phyloP scores from a whole-genome alignment of 2,888 invertebrate genomes.

The Mayetiola destructor region DNA sequence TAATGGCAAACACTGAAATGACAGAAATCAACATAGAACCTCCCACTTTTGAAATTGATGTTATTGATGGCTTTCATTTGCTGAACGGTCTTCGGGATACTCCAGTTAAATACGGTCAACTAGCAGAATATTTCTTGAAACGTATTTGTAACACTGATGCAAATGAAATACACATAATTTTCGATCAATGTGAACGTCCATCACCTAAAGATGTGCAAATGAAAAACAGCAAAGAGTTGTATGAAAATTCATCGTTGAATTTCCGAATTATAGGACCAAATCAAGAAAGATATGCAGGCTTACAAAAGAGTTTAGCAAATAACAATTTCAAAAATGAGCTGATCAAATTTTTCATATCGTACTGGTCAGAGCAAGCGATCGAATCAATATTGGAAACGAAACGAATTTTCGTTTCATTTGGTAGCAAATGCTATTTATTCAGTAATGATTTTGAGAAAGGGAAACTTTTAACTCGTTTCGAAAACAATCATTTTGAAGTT shows the following conservation, averaged over 20 bases:
- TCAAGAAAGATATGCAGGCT: not conserved
- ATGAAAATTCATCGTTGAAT: not conserved
- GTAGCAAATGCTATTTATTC: not conserved
- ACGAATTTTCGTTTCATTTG: not conserved
- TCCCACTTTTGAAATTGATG: not conserved
- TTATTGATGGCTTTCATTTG: not conserved
- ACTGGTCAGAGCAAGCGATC: not conserved
- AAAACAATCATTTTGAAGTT: not conserved
- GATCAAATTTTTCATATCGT: not conserved
- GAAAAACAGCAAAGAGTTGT: not conserved
- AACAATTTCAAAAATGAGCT: not conserved
- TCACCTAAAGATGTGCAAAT: not conserved
- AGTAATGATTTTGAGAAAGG: not conserved
- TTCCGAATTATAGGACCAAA: not conserved
- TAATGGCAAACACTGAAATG: not conserved
- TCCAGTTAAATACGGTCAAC: not conserved
- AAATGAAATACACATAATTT: not conserved
- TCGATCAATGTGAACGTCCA: not conserved
- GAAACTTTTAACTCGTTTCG: not conserved
- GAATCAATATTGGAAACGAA: not conserved
- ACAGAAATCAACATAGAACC: not conserved
- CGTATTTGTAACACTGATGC: not conserved
- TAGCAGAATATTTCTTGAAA: not conserved
- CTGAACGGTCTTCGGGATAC: not conserved
- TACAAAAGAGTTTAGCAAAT: not conserved